Evolutionary conservation across 2,888 invertebrate species (phyloP).

Genomic region (Acanthosepion pharaonis): DNA sequence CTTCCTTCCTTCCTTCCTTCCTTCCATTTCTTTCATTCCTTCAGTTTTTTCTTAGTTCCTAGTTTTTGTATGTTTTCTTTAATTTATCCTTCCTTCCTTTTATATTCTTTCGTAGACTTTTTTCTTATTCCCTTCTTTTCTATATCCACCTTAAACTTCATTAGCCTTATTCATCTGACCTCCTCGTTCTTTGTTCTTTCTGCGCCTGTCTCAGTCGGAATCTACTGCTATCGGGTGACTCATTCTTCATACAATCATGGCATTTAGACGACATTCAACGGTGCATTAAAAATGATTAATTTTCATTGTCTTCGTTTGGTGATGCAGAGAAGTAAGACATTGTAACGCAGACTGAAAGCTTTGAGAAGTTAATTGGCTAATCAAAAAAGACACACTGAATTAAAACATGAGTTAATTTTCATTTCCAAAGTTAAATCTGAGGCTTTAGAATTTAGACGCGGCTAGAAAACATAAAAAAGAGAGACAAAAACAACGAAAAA

Average conservation of each 20-base stretch:
- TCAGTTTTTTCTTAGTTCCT: background rate
- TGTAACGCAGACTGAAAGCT: background rate
- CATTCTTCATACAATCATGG: background rate
- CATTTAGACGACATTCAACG: background rate
- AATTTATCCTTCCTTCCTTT: background rate
- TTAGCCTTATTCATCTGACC: background rate
- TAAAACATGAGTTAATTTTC: background rate
- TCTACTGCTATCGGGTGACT: background rate
- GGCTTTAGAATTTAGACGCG: background rate
- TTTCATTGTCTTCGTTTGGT: background rate
- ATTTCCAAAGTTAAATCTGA: background rate
- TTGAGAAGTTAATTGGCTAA: background rate
- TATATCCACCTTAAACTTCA: background rate
- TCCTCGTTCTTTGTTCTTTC: background rate
- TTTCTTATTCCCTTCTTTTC: background rate
- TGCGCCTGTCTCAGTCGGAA: background rate
- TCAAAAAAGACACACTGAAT: background rate
- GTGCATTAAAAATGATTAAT: background rate
- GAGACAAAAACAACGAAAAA: too few species aligned
- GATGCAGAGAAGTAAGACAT: background rate
- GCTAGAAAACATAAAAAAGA: background rate
- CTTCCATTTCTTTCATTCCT: background rate
- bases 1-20: background rate
- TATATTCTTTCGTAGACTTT: background rate
- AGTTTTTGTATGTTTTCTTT: background rate